Percentiles rank a stretch among this genome's conserved stretches.
Evolutionary conservation across 2,797 vertebrate species (phyloP).

Genomic region (Crocidura indochinensis): DNA sequence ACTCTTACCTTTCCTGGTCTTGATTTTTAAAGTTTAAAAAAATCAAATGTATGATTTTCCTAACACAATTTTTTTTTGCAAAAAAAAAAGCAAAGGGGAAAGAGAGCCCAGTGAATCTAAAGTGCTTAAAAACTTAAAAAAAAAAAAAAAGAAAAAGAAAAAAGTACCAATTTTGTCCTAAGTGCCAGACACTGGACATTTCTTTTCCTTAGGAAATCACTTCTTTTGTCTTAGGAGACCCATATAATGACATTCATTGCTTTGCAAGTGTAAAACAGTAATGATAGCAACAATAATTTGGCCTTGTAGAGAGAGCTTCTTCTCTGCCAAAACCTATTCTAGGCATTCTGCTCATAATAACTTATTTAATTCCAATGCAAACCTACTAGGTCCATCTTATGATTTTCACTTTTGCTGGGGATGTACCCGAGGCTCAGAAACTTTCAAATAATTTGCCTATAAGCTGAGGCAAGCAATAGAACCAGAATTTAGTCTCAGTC

Average conservation of each 20-base stretch:
- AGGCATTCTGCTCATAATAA: background rate
- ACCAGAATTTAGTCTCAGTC: background rate
- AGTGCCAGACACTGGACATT: background rate
- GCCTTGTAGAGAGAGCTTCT: background rate
- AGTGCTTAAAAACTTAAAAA: background rate
- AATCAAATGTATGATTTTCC: slow-evolving; percentile 50
- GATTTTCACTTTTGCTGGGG: background rate
- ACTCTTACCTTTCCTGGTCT: slow-evolving; percentile 56
- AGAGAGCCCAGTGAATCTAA: background rate
- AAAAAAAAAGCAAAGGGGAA: background rate
- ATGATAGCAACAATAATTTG: background rate
- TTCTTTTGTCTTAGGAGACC: slow-evolving; percentile 52
- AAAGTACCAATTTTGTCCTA: background rate
- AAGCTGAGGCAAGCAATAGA: background rate
- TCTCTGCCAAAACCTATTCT: background rate
- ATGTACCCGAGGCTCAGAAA: background rate
- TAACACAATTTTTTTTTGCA: background rate
- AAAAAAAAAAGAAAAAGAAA: background rate
- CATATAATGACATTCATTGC: background rate
- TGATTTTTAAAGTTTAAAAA: slow-evolving; percentile 37
- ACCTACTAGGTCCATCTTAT: background rate
- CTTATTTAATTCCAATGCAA: background rate
- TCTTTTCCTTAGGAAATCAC: slow-evolving; percentile 45
- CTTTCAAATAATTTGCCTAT: slow-evolving; percentile 21
- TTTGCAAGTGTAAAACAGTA: background rate